A percentile compares a stretch with the other conserved stretches of the same genome.
Evolutionary conservation across 2,113 vertebrate genomes (phyloP).

Genomic region (Spilogale gracilis): DNA sequence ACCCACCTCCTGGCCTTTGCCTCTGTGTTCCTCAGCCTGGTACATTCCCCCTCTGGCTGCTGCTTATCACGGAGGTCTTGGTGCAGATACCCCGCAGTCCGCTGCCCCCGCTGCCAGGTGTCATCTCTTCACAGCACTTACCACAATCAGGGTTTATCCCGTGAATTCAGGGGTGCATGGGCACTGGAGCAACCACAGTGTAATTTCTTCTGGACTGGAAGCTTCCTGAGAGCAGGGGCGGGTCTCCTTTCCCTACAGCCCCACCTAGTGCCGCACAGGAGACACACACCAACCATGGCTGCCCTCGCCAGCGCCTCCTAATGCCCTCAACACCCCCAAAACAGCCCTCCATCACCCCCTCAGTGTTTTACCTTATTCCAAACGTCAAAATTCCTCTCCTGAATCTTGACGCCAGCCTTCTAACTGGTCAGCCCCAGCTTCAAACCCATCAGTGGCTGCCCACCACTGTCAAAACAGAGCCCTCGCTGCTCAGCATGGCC

Average conservation of each 20-base stretch:
- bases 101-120: fast-evolving
- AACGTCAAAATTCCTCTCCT: not conserved
- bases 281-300: fast-evolving
- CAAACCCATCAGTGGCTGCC: not conserved
- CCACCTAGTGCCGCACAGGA: fast-evolving
- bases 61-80: not conserved
- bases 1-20: not conserved
- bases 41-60: fast-evolving
- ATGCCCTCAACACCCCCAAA: not conserved
- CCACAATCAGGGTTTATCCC: fast-evolving
- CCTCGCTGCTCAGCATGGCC: not conserved
- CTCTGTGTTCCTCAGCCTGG: fast-evolving
- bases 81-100: not conserved
- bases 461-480: not conserved
- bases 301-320: fast-evolving
- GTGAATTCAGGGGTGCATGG: fast-evolving
- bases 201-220: not conserved
- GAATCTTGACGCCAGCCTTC: not conserved
- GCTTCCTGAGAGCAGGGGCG: not conserved
- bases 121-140: not conserved
- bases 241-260: not conserved
- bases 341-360: not conserved
- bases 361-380: not conserved
- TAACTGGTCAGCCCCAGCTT: not conserved
- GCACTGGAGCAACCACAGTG: fast-evolving